Evolutionary conservation across 1,140 invertebrate genomes (phyloP), one percentile per base, ranked within the genome.

Genomic region (Dendrolimus punctatus): DNA sequence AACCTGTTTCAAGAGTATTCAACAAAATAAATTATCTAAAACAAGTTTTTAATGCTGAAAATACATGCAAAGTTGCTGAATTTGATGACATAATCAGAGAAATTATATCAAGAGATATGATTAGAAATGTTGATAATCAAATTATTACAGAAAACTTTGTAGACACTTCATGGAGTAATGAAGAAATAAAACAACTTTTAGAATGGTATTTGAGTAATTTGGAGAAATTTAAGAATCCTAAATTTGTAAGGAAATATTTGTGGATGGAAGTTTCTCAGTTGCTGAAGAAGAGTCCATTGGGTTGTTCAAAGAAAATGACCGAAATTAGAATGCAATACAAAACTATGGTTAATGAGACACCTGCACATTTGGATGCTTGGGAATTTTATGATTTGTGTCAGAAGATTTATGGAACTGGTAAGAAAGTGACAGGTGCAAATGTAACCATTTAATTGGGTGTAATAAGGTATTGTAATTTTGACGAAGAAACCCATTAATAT

Each of bases 151-250:
- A 76, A 49, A 58, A 67, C 5, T 51, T 44, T 49, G 43, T 8
- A 10, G 64, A 73, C 48, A 60, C 66, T 48, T 39, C 53, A n/a
- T 85, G 79, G 79, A 60, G 58, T 3, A 75, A 85, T 60, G 65
- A 73, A 8, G 78, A 83, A 66, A 73, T 55, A 8, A 78, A 81
- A 51, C 64, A 72, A 6, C 58, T 85, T 1, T 46, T 85, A 6
- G 71, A 68, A 5, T 85, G 80, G 80, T 85, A 83, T 62, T 63
- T 83, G 57, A 68, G 71, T 2, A 77, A 85, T 71, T 74, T 85
- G 53, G 82, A 85, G 7, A 81, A 85, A 41, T 85, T 85, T 51
- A 85, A 83, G 49, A 83, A 85, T 53, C 80, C 82, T 0, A 80
- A 82, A 57, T 82, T 67, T 40, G 71, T 79, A 0, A 53, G 78